phyloP scores from a whole-genome alignment of 2,797 vertebrate species.

The Aulostomus chinensis region DNA sequence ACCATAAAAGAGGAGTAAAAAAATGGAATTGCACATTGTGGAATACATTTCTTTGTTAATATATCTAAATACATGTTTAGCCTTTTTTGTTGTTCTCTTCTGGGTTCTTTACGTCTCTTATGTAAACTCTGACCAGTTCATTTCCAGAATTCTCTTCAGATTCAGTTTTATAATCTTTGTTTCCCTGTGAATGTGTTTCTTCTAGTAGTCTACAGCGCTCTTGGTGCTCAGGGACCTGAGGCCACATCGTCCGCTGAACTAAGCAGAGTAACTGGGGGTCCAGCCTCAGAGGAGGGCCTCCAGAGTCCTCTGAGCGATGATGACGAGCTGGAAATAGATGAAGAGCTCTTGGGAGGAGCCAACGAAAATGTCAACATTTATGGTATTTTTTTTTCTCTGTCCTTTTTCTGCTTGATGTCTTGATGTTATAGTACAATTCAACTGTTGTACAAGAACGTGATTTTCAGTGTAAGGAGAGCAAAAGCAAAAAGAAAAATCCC shows the following conservation, averaged over 20 bases:
- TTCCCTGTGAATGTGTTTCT: constrained; percentile 1
- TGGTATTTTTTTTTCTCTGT: constrained; percentile 29
- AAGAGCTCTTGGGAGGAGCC: constrained; percentile 55
- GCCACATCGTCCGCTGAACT: constrained; percentile 46
- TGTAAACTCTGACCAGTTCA: too few species aligned
- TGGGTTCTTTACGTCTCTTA: too few species aligned
- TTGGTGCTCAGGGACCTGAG: constrained; percentile 50
- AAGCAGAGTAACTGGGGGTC: constrained; percentile 50
- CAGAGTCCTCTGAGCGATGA: constrained; percentile 50
- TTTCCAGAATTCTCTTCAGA: neutral
- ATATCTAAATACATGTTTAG: too few species aligned
- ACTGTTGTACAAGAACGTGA: too few species aligned
- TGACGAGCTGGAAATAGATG: constrained; percentile 57
- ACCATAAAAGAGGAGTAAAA: too few species aligned
- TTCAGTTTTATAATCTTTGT: neutral
- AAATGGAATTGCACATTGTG: too few species aligned
- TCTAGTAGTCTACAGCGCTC: constrained; percentile 52
- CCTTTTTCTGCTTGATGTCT: neutral
- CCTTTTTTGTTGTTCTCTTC: too few species aligned
- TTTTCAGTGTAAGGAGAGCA: too few species aligned
- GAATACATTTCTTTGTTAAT: too few species aligned
- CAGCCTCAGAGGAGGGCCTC: constrained; percentile 70
- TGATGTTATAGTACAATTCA: too few species aligned
- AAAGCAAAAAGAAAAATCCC: too few species aligned
- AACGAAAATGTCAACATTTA: neutral